Base-by-base conservation (phyloP, 2,888 invertebrate species). In the Parnassius orleans region DNA sequence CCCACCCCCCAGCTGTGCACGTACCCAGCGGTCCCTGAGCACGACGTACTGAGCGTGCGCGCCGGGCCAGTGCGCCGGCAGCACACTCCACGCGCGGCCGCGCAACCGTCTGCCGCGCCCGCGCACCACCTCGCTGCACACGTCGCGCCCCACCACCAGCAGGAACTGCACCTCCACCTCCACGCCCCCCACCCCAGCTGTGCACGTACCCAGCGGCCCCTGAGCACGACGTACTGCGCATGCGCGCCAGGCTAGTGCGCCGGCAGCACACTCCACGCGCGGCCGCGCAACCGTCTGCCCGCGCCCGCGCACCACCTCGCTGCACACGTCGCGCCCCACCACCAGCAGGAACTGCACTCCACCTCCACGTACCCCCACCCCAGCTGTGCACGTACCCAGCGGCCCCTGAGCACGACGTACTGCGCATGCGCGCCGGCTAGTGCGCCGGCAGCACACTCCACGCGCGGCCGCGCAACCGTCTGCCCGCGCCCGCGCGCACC, bases 311-410 rank as follows among this genome's bases (percentile, higher is more conserved):
- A 57, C 94, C 92, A 70, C 99, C 53, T 92, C 92, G n/a, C 99
- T 99, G 69, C 95, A 93, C 90, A 98, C 98, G 90, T 99, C 99
- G 72, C 98, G 93, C 0, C 99, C 99, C 63, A 96, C 85, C 50
- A 94, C 96, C 68, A 98, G 84, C 9, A 99, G 98, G 81, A 98
- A 95, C 83, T 96, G 97, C 57, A 94, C 90, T 52, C 77, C 81
- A n/a, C n/a, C n/a, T n/a, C n/a, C n/a, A n/a, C n/a, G n/a, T n/a
- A n/a, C n/a, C n/a, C n/a, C n/a, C n/a, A n/a, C 95, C 94, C 61
- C 83, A 79, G 55, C 93, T 12, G 33, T 7, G 95, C 87, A 56
- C 73, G 79, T 83, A 93, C 94, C 92, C 93, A 91, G 67, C 76
- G 76, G 67, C 92, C 89, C 55, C 93, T 85, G 54, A 94, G 93